Conservation (phyloP, 2,113 vertebrate species). For the Sinocyclocheilus rhinocerous region DNA sequence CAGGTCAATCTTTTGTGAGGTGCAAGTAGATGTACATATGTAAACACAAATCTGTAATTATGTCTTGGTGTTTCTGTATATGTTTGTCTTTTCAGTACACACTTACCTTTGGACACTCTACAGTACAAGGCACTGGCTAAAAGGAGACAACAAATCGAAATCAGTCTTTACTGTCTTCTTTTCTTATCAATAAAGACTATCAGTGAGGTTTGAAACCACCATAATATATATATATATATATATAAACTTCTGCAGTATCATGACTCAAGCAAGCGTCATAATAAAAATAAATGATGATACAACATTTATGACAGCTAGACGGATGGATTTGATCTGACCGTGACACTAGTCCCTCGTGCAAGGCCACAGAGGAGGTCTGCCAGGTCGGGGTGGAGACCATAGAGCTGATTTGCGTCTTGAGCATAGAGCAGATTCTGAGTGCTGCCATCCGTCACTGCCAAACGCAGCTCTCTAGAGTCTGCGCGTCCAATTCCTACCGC, state of each 20-base stretch:
- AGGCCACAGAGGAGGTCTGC: constrained; percentile 82
- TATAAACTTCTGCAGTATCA: not conserved
- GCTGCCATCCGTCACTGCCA: constrained; percentile 74
- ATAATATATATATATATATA: not conserved
- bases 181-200: constrained; percentile 45
- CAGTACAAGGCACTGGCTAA: constrained; percentile 63
- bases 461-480: constrained; percentile 81
- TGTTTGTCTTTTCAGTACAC: not conserved
- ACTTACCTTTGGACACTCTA: constrained; percentile 84
- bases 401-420: constrained; percentile 66
- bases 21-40: not conserved
- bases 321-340: constrained; percentile 32
- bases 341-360: constrained; percentile 58
- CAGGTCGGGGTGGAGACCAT: constrained; percentile 73
- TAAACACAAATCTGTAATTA: not conserved
- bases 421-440: constrained; percentile 78
- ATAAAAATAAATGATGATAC: not conserved
- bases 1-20: constrained; percentile 11
- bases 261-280: not conserved
- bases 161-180: constrained; percentile 26
- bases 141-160: not conserved
- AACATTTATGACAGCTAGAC: not conserved
- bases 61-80: not conserved
- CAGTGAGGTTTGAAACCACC: not conserved
- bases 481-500: constrained; percentile 81